phyloP scores from a whole-genome alignment of 2,113 vertebrate genomes.

The Formicarius rufipectus region DNA sequence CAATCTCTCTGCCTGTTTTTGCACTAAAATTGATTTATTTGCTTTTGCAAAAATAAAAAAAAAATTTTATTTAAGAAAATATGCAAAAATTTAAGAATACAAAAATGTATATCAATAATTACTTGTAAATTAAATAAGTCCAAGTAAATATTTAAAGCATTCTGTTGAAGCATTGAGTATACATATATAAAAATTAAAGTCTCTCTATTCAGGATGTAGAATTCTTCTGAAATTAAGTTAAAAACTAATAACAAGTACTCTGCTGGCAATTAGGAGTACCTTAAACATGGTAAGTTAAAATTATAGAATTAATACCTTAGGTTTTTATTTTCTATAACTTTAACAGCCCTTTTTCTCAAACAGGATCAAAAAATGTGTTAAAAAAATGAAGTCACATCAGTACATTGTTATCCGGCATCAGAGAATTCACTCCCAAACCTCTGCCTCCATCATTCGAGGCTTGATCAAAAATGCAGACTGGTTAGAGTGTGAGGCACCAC shows the following conservation, averaged over 20 bases:
- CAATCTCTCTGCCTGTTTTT: not conserved
- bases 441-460: constrained; percentile 32
- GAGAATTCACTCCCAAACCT: not conserved
- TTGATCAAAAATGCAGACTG: constrained; percentile 56
- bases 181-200: not conserved
- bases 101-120: not conserved
- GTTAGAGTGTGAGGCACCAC: not conserved
- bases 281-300: not conserved
- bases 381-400: not conserved
- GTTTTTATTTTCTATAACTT: not conserved
- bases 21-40: not conserved
- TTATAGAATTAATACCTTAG: not conserved
- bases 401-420: not conserved
- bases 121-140: not conserved
- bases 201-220: not conserved
- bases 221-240: not conserved
- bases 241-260: not conserved
- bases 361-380: not conserved
- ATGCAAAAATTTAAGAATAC: not conserved
- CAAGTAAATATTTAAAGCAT: not conserved
- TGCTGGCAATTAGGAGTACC: not conserved
- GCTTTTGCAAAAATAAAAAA: not conserved
- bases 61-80: not conserved
- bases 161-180: not conserved
- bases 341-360: not conserved